Evolutionary conservation across 2,113 vertebrate species (phyloP).

Genomic region (Oncorhynchus keta): DNA sequence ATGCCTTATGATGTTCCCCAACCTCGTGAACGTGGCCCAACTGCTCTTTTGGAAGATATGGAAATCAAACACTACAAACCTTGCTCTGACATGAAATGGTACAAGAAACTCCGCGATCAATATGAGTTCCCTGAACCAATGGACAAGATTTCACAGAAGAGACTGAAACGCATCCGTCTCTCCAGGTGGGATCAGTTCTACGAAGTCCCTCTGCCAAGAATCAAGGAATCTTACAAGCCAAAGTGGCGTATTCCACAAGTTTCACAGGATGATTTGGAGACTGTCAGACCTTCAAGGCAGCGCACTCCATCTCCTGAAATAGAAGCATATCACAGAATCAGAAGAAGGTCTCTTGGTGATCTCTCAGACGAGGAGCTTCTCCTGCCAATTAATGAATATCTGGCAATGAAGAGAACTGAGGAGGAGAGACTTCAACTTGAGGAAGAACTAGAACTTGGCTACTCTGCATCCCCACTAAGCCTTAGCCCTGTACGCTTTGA

Average conservation of each 20-base stretch:
- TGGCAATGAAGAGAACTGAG: constrained; percentile 93
- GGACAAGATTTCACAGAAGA: constrained; percentile 87
- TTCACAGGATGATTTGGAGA: constrained; percentile 94
- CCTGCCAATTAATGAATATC: constrained; percentile 90
- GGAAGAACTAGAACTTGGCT: constrained; percentile 90
- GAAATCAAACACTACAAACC: constrained; percentile 92
- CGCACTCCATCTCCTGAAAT: constrained; percentile 86
- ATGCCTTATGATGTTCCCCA: constrained; percentile 93
- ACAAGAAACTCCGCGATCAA: constrained; percentile 93
- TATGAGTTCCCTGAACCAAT: constrained; percentile 96
- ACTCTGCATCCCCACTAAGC: constrained; percentile 92
- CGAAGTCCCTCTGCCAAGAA: constrained; percentile 89
- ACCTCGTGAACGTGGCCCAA: constrained; percentile 76
- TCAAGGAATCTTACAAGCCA: constrained; percentile 93
- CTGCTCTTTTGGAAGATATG: constrained; percentile 85
- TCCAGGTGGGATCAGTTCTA: constrained; percentile 99
- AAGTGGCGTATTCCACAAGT: constrained; percentile 87
- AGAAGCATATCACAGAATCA: constrained; percentile 83
- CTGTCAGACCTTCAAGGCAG: constrained; percentile 89
- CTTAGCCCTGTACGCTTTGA: constrained; percentile 92
- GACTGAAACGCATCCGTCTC: constrained; percentile 93
- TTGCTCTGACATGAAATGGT: constrained; percentile 98
- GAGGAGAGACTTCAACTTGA: constrained; percentile 92
- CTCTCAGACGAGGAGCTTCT: constrained; percentile 93
- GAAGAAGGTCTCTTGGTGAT: constrained; percentile 90